Evolutionary conservation across 1,140 invertebrate species (phyloP).

Genomic region (Drosophila rufa): DNA sequence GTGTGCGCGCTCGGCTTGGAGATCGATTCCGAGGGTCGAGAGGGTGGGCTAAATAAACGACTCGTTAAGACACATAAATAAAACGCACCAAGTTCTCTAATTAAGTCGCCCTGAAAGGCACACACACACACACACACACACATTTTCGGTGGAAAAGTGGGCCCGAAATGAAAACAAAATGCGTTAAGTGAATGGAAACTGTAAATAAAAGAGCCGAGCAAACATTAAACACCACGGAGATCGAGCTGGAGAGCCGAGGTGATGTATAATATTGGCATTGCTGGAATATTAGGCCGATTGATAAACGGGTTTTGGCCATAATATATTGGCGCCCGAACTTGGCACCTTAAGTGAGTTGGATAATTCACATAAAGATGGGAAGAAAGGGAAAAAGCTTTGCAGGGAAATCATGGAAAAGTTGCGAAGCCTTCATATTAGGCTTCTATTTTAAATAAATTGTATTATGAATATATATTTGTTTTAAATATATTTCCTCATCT

Average conservation of each 20-base stretch:
- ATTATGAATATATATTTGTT: no score
- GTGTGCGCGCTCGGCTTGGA: constrained; percentile 54
- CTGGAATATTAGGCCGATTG: constrained; percentile 6
- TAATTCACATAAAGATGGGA: neutral
- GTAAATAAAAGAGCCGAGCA: constrained; percentile 8
- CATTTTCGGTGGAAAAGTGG: constrained; percentile 29
- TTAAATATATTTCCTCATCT: no score
- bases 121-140: neutral
- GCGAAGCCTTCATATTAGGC: no score
- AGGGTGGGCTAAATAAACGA: constrained; percentile 77
- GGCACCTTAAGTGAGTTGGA: constrained; percentile 6
- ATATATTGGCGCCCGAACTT: neutral
- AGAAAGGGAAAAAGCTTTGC: no score
- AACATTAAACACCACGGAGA: constrained; percentile 11
- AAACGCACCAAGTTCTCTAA: constrained; percentile 78
- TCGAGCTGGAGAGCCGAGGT: neutral
- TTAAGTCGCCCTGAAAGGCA: constrained; percentile 64
- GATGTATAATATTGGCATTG: constrained; percentile 16
- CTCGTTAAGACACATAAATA: constrained; percentile 82
- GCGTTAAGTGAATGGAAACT: constrained; percentile 38
- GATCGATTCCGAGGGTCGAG: constrained; percentile 51
- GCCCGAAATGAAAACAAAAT: constrained; percentile 57
- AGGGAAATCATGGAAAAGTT: no score
- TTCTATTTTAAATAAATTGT: no score
- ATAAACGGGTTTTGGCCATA: constrained; percentile 5